Conservation (phyloP, 2,888 invertebrate species). For the Hemistola chrysoprasaria region DNA sequence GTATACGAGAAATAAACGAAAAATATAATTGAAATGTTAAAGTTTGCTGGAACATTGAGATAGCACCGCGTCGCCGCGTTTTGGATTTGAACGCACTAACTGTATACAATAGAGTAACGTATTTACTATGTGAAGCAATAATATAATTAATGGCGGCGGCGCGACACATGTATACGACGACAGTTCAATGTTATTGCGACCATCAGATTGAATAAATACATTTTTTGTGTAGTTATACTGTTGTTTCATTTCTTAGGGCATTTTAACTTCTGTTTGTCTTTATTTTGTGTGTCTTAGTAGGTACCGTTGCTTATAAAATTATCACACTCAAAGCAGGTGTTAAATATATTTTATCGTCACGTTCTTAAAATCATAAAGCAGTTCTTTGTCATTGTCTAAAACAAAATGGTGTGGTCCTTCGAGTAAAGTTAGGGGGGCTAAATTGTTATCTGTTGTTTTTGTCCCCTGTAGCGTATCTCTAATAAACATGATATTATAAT, state of each 20-base stretch:
- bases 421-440: no score
- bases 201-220: slow-evolving; percentile 79
- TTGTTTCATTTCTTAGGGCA: slow-evolving; percentile 48
- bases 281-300: no score
- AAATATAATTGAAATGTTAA: slow-evolving; percentile 61
- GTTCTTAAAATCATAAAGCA: no score
- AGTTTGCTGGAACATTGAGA: slow-evolving; percentile 55
- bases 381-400: no score
- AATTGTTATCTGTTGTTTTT: no score
- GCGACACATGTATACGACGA: slow-evolving; percentile 77
- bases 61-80: slow-evolving; percentile 50
- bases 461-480: no score
- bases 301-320: no score
- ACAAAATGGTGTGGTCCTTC: no score
- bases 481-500: no score
- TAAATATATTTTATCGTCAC: no score
- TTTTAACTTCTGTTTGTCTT: no score
- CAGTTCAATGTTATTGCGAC: slow-evolving; percentile 79
- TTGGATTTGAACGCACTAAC: slow-evolving; percentile 36
- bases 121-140: slow-evolving; percentile 36
- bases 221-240: slow-evolving; percentile 79
- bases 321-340: no score
- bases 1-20: slow-evolving; percentile 72
- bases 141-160: slow-evolving; percentile 52
- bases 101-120: slow-evolving; percentile 46